Conservation (phyloP, 2,888 invertebrate genomes). For the Pantelozetes paolii region DNA sequence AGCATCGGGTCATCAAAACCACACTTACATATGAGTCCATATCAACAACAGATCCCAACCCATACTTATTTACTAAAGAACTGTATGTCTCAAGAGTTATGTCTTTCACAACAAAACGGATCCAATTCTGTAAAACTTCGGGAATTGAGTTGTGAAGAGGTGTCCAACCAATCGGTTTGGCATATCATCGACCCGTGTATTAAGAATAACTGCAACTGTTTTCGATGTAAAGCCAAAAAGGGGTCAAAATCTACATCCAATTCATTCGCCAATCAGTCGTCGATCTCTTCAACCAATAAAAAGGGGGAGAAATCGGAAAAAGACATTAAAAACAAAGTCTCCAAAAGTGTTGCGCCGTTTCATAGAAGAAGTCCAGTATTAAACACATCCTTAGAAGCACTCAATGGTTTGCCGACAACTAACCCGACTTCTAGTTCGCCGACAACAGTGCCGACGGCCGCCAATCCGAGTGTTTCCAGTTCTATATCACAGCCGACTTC, state of each 20-base stretch:
- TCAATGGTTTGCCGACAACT: not conserved
- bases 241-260: conserved; percentile 12
- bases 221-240: conserved; percentile 41
- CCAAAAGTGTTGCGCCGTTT: conserved; percentile 22
- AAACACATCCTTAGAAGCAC: conserved; percentile 9
- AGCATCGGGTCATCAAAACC: no score
- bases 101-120: not conserved
- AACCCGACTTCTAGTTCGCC: not conserved
- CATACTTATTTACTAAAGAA: conserved; percentile 36
- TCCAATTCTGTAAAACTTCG: not conserved
- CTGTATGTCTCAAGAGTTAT: conserved; percentile 20
- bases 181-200: conserved; percentile 34
- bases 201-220: conserved; percentile 37
- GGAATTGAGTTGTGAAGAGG: conserved; percentile 30
- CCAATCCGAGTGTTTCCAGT: conserved; percentile 34
- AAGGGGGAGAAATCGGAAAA: conserved; percentile 37
- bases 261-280: conserved; percentile 36
- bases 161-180: conserved; percentile 17
- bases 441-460: not conserved
- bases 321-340: conserved; percentile 1
- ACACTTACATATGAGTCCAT: conserved; percentile 6
- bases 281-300: conserved; percentile 31
- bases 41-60: conserved; percentile 33
- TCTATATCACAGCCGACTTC: conserved; percentile 41
- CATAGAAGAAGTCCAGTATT: conserved; percentile 37